Percentiles rank a stretch among this genome's conserved stretches.
Conservation (phyloP, 2,888 invertebrate genomes). For the Sericinus montela region DNA sequence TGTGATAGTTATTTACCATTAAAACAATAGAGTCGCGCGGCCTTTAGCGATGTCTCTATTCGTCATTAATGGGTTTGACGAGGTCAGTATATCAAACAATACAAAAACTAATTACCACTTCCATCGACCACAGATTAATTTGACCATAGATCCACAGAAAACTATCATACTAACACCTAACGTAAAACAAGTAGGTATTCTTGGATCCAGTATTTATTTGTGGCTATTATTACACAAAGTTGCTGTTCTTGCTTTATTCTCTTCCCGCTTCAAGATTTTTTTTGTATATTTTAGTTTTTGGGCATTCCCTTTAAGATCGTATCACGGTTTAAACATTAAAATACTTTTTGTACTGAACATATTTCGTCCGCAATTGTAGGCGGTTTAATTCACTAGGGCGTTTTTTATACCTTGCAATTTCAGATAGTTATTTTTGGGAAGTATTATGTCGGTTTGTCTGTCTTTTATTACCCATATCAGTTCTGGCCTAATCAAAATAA, state of each 20-base stretch:
- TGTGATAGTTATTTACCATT: slow-evolving; percentile 13
- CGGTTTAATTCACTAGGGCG: no score
- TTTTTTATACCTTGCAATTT: neutral
- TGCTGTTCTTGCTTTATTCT: no score
- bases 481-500: slow-evolving; percentile 8
- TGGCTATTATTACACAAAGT: no score
- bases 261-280: no score
- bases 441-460: slow-evolving; percentile 7
- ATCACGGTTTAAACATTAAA: no score
- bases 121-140: slow-evolving; percentile 25
- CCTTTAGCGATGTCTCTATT: slow-evolving; percentile 3
- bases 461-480: slow-evolving; percentile 11
- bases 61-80: slow-evolving; percentile 37
- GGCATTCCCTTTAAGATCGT: no score
- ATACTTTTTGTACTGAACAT: no score
- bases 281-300: no score
- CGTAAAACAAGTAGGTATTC: no score
- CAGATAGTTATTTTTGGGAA: neutral
- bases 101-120: slow-evolving; percentile 44
- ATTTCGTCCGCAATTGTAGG: no score
- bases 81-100: slow-evolving; percentile 53
- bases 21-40: slow-evolving; percentile 12
- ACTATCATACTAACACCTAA: no score
- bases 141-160: slow-evolving; percentile 1
- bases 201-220: no score